Base-by-base conservation (phyloP, 2,113 vertebrate genomes). In the Thalassarche chlororhynchos region DNA sequence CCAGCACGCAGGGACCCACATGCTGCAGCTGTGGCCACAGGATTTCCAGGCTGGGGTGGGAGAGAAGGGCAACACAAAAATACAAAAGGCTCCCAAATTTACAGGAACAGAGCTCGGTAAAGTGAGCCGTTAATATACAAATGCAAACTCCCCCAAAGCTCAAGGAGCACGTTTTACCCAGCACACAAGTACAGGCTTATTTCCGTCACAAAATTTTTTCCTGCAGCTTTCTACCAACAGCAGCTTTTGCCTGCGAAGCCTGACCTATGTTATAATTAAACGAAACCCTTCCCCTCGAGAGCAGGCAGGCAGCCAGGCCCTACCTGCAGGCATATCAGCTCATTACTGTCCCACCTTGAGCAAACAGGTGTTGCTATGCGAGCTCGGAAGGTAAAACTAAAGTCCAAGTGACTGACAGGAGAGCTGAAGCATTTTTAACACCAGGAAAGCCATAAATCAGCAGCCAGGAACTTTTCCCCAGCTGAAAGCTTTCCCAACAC, bases 341-440 rank as follows among this genome's bases (percentile, higher is more conserved):
- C 88, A 28, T 60, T 93, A 25, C 69, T 64, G 84, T 96, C 95
- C 97, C 94, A 94, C 98, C 98, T 86, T 98, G 68, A 85, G 94
- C 97, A 98, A 98, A 98, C 97, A 98, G 97, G 98, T 97, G 97
- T 97, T 98, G 96, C 97, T 93, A 85, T 69, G 97, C 17, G 51
- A 95, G 89, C 90, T 89, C 84, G 76, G 74, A 87, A 62, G 57
- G 44, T 69, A 95, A 86, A 89, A 86, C 84, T 86, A 49, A 87
- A 94, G 69, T 91, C 86, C 89, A 93, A 81, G 78, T 14, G 75
- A 72, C 74, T 66, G 75, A 79, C n/a, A 14, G 57, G 8, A 44
- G 61, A 74, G 51, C 68, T 79, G 68, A 52, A 36, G 18, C 74
- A 44, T 60, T 83, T 61, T 79, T 95, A 97, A 92, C 72, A 51